Evolutionary conservation across 2,113 vertebrate species (phyloP), one percentile per base, ranked within the genome.

Genomic region (Laticauda colubrina): DNA sequence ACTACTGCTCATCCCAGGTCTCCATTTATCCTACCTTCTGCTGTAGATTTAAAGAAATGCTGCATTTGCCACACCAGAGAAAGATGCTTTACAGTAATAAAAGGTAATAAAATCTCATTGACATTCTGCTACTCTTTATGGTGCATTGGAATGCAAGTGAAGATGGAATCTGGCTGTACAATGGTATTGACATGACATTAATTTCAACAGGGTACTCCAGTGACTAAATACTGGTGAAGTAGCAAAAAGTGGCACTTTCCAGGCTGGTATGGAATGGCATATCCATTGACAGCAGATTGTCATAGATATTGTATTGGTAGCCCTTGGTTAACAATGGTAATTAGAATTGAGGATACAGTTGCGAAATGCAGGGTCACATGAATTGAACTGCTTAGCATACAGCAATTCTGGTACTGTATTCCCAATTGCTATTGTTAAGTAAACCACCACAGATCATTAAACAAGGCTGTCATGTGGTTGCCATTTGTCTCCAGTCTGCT

Each of bases 181-280:
- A 75, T n/a, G 61, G 87, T 26, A 57, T 57, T 12, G 55, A 39
- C 64, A 89, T 18, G 3, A 23, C 56, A 51, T 61, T 29, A 21
- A 26, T 3, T 54, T 0, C 0, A 23, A 87, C 21, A 53, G 5
- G 64, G 2, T 54, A 10, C 54, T 85, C 29, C 64, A 51, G 64
- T n/a, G 26, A 11, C 5, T 59, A 26, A 56, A 29, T n/a, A 18
- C 43, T 86, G 69, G 64, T 55, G 18, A 55, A 21, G 6, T 23
- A 5, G 55, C 7, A 48, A n/a, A 57, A 34, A 15, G 15, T 88
- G 59, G 61, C 87, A 45, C 4, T 75, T 20, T 61, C 61, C 34
- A 88, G 87, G 59, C 24, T n/a, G 34, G 26, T 24, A 69, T 21
- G 26, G 43, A 53, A 45, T 48, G 43, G 24, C 29, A 87, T 29